A percentile compares a stretch with the other conserved stretches of the same genome.
These are phyloP conservation scores for Dermochelys coriacea DNA, from an alignment of 2,797 vertebrate genomes.

Conservation along the genomic window DNA sequence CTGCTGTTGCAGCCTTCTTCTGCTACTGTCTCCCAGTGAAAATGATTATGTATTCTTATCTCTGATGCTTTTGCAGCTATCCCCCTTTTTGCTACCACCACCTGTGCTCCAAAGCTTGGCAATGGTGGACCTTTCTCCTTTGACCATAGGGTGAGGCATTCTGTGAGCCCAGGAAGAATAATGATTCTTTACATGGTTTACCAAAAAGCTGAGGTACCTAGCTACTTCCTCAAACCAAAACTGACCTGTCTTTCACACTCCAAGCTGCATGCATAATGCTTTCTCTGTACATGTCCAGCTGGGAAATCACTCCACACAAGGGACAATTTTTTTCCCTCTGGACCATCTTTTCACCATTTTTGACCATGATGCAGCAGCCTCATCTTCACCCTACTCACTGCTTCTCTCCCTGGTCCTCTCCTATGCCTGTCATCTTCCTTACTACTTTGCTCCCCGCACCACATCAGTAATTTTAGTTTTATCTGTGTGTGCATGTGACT, in stretches of 20 bases:
- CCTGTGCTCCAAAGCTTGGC: not conserved
- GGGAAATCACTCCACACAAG: not conserved
- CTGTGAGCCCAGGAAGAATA: accelerated
- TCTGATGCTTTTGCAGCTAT: not conserved
- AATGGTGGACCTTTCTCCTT: not conserved
- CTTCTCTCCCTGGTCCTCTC: constrained; percentile 15
- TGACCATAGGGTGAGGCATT: not conserved
- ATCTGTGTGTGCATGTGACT: not conserved
- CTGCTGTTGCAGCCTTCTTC: not conserved
- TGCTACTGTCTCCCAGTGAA: not conserved
- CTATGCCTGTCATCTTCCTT: not conserved
- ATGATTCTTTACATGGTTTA: accelerated
- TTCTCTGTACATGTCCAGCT: not conserved
- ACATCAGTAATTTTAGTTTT: not conserved
- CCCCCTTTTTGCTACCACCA: not conserved
- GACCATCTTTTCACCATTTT: not conserved
- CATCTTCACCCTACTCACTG: too few species aligned
- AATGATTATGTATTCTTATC: not conserved
- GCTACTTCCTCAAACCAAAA: constrained; percentile 13
- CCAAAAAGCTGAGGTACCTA: not conserved
- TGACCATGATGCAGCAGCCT: too few species aligned
- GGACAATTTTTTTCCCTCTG: not conserved
- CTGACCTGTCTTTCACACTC: constrained; percentile 16
- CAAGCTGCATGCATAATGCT: not conserved
- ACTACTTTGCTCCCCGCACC: accelerated